phyloP scores from a whole-genome alignment of 2,113 vertebrate genomes.

The Donacobius atricapilla region DNA sequence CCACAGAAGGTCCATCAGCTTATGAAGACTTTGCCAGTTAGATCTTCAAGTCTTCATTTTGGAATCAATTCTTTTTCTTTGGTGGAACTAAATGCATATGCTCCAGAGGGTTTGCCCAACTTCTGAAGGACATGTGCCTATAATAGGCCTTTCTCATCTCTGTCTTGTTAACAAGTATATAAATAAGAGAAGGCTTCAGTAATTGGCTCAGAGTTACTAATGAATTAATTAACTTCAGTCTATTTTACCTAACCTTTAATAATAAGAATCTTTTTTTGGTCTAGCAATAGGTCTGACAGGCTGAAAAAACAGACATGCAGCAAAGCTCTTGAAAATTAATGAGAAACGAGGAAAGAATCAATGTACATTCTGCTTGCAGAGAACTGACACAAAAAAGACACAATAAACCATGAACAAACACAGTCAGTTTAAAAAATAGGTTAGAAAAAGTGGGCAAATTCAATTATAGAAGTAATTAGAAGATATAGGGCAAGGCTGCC shows the following conservation, averaged over 20 bases:
- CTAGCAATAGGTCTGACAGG: conserved; percentile 81
- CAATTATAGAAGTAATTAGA: conserved; percentile 99
- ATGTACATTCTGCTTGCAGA: conserved; percentile 91
- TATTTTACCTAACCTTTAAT: conserved; percentile 88
- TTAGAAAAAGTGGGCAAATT: conserved; percentile 99
- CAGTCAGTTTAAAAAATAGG: conserved; percentile 96
- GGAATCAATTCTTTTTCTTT: conserved; percentile 49
- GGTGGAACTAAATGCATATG: conserved; percentile 58
- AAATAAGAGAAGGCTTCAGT: conserved; percentile 81
- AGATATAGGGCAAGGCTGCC: conserved; percentile 98
- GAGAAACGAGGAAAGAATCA: conserved; percentile 88
- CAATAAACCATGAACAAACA: conserved; percentile 99
- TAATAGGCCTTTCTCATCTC: conserved; percentile 82
- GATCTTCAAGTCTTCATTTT: conserved; percentile 51
- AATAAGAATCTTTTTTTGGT: conserved; percentile 76
- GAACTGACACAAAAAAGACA: conserved; percentile 95
- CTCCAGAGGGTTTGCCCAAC: conserved; percentile 68
- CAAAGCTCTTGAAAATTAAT: conserved; percentile 92
- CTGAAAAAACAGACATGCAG: conserved; percentile 84
- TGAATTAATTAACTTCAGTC: conserved; percentile 92
- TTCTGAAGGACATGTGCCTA: conserved; percentile 78
- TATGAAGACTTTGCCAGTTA: conserved; percentile 27
- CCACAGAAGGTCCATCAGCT: background rate
- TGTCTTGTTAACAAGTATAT: conserved; percentile 85
- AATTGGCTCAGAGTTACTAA: conserved; percentile 90